A percentile compares a stretch with the other conserved stretches of the same genome.
These are phyloP conservation scores for Acronicta alni DNA, from an alignment of 2,888 invertebrate genomes.

Conservation along the genomic window DNA sequence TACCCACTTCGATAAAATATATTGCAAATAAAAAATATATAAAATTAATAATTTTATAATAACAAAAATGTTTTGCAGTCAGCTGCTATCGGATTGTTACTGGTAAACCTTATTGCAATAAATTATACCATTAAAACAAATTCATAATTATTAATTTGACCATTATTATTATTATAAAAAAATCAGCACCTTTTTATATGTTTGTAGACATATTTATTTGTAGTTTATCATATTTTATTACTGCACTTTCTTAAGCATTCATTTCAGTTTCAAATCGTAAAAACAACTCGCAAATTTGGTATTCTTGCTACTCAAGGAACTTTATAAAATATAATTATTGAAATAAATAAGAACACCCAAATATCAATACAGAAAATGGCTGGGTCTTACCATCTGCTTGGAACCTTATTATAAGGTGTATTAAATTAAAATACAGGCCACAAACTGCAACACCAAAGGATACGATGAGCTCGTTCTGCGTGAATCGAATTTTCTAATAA, in stretches of 20 bases:
- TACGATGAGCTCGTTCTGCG: no score
- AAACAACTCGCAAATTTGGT: no score
- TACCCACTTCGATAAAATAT: constrained; percentile 47
- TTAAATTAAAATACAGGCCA: no score
- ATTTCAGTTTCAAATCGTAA: background rate
- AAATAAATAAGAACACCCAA: no score
- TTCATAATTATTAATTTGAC: constrained; percentile 66
- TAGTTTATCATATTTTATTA: constrained; percentile 48
- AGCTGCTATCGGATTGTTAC: constrained; percentile 93
- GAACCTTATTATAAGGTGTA: no score
- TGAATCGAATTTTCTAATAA: no score
- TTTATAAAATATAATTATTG: no score
- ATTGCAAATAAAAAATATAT: constrained; percentile 65
- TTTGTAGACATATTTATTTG: constrained; percentile 47
- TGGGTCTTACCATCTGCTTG: no score
- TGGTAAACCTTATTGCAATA: constrained; percentile 88
- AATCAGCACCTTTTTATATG: constrained; percentile 45
- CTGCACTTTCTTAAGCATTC: constrained; percentile 44
- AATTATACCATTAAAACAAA: constrained; percentile 64
- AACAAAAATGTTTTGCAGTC: constrained; percentile 90
- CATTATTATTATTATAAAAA: constrained; percentile 65
- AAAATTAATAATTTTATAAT: constrained; percentile 72
- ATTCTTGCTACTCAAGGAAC: no score
- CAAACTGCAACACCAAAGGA: no score
- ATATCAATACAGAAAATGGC: no score